Conservation (phyloP, 2,113 vertebrate genomes). For the Nymphicus hollandicus region DNA sequence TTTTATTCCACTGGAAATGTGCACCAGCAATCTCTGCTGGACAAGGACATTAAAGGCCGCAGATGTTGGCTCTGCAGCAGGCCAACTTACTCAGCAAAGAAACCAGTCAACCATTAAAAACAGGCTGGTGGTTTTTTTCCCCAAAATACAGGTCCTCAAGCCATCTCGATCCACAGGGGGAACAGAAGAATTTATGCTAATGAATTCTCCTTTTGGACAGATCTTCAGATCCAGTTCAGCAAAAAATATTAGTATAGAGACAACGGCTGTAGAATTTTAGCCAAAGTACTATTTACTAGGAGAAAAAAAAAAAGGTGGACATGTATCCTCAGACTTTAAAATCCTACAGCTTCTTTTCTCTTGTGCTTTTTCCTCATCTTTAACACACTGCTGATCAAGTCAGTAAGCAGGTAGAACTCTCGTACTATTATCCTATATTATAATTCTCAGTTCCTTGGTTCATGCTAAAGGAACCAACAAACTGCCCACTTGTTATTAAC, state of each 20-base stretch:
- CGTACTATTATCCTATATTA: background rate
- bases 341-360: background rate
- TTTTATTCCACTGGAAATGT: background rate
- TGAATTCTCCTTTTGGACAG: background rate
- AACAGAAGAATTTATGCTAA: background rate
- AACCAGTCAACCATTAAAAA: conserved; percentile 31
- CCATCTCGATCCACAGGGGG: background rate
- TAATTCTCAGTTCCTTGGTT: background rate
- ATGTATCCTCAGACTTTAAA: background rate
- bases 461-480: background rate
- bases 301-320: background rate
- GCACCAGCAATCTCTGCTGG: background rate
- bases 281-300: background rate
- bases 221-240: background rate
- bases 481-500: background rate
- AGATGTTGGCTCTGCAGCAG: conserved; percentile 53
- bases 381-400: background rate
- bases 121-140: background rate
- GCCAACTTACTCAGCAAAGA: conserved; percentile 29
- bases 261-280: background rate
- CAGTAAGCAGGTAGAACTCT: background rate
- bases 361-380: background rate
- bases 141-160: background rate
- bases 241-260: background rate
- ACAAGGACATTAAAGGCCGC: conserved; percentile 49